A percentile compares a stretch with the other conserved stretches of the same genome.
Conservation (phyloP, 2,113 vertebrate genomes). For the Pluvialis apricaria region DNA sequence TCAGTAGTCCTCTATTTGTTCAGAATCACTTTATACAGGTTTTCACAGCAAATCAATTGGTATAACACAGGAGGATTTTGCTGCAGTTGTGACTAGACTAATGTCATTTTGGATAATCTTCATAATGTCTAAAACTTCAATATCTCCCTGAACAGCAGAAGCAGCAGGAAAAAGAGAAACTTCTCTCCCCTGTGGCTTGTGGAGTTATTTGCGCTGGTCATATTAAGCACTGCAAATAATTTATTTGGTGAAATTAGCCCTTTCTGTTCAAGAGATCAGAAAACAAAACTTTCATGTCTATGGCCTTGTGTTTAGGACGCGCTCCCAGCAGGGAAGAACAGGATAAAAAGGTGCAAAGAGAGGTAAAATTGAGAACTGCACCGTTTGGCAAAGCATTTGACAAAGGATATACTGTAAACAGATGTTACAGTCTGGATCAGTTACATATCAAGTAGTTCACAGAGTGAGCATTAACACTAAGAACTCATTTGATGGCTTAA, state of each 20-base stretch:
- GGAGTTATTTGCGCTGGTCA: neutral
- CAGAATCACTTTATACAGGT: neutral
- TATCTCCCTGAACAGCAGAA: neutral
- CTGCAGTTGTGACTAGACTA: slow-evolving; percentile 33
- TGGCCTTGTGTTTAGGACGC: neutral
- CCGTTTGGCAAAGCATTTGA: neutral
- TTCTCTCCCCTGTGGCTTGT: neutral
- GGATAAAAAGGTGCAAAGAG: neutral
- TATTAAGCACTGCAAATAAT: neutral
- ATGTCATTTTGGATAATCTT: slow-evolving; percentile 46
- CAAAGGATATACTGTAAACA: neutral
- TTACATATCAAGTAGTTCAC: neutral
- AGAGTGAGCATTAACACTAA: neutral
- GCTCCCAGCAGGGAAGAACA: neutral
- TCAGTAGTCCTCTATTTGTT: slow-evolving; percentile 18
- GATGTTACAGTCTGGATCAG: neutral
- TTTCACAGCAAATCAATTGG: slow-evolving; percentile 42
- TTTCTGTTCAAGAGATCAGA: neutral
- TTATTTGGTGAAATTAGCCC: slow-evolving; percentile 16
- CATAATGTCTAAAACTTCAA: neutral
- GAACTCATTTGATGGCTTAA: neutral
- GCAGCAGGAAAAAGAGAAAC: neutral
- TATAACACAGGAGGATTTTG: slow-evolving; percentile 49
- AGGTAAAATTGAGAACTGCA: neutral
- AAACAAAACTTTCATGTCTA: neutral